These are phyloP conservation scores for Scaptomyza graminum DNA, from an alignment of 1,140 invertebrate genomes.

Conservation along the genomic window DNA sequence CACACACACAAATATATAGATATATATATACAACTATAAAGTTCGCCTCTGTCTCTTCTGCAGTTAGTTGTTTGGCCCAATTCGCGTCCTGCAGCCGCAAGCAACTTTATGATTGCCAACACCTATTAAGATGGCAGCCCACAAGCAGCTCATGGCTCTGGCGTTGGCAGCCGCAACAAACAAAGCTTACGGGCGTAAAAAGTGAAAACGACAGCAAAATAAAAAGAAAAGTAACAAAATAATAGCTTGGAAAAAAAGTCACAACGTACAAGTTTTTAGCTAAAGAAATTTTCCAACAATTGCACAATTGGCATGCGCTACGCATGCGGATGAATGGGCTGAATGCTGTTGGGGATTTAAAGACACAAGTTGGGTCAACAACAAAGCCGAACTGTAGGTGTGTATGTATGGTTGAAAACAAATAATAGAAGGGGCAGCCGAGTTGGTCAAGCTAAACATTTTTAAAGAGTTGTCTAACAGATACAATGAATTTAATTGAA, in stretches of 20 bases:
- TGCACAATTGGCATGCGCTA: constrained; percentile 73
- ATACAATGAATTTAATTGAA: background rate
- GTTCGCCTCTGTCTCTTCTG: constrained; percentile 6
- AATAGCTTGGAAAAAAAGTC: constrained; percentile 37
- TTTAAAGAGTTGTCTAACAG: background rate
- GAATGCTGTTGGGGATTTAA: constrained; percentile 38
- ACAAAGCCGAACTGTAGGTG: constrained; percentile 29
- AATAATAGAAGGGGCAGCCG: background rate
- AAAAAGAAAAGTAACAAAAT: constrained; percentile 35
- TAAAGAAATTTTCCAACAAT: constrained; percentile 73
- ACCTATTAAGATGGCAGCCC: constrained; percentile 59
- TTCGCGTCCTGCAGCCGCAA: constrained; percentile 36
- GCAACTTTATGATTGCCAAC: constrained; percentile 67
- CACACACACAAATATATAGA: constrained; percentile 10
- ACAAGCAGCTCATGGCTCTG: constrained; percentile 4
- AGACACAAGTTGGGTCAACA: constrained; percentile 42
- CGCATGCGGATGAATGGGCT: constrained; percentile 64
- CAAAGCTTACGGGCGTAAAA: constrained; percentile 51
- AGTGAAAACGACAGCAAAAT: constrained; percentile 22
- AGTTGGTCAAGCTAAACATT: background rate
- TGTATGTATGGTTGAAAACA: background rate
- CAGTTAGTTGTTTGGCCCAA: constrained; percentile 30
- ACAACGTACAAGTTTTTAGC: constrained; percentile 70
- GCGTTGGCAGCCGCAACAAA: constrained; percentile 34
- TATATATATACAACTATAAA: constrained; percentile 14